phyloP scores from a whole-genome alignment of 1,140 invertebrate species.

The Saccostrea glomerata region DNA sequence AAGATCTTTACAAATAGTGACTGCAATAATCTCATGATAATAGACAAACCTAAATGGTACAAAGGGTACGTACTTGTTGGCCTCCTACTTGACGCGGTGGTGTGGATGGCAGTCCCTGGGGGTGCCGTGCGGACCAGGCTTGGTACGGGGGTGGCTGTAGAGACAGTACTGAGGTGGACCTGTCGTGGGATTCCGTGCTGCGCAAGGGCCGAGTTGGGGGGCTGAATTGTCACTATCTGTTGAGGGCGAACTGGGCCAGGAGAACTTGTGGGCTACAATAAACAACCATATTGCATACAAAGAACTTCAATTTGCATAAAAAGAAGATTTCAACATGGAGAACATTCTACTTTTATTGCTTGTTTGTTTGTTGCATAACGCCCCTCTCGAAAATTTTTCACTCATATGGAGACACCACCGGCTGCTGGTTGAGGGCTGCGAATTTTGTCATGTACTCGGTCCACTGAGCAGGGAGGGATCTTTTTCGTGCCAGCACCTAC shows the following conservation, averaged over 20 bases:
- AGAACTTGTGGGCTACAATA: constrained; percentile 15
- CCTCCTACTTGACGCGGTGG: constrained; percentile 46
- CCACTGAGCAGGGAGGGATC: no score
- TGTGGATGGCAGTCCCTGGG: constrained; percentile 39
- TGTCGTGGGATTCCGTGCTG: constrained; percentile 53
- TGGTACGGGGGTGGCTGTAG: constrained; percentile 42
- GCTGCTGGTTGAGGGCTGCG: no score
- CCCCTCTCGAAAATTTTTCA: no score
- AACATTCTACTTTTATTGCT: no score
- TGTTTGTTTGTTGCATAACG: no score
- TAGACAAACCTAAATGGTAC: background rate
- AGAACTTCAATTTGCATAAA: no score
- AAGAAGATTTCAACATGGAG: no score
- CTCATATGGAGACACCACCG: no score
- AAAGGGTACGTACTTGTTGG: background rate
- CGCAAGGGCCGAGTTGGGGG: constrained; percentile 37
- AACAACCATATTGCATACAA: background rate
- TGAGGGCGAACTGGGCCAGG: constrained; percentile 40
- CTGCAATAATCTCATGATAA: background rate
- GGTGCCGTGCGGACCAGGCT: constrained; percentile 49
- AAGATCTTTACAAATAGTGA: background rate
- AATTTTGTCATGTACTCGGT: no score
- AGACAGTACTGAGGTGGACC: constrained; percentile 51
- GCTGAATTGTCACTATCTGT: constrained; percentile 63
- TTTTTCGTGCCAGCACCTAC: no score